These are phyloP conservation scores for Esox lucius DNA, from an alignment of 2,797 vertebrate genomes.

Conservation along the genomic window DNA sequence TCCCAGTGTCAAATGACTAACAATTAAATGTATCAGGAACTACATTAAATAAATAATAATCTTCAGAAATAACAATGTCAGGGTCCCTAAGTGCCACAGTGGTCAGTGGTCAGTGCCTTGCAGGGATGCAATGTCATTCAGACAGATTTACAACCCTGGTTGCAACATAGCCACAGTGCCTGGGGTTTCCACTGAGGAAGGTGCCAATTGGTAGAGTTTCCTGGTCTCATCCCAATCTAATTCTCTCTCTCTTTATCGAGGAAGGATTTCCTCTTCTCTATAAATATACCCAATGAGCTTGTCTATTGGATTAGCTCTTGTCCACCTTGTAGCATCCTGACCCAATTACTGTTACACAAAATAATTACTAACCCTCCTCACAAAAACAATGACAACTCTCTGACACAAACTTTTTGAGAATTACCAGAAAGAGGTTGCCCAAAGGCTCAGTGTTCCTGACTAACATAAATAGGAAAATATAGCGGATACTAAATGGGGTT, in stretches of 20 bases:
- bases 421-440: constrained; percentile 26
- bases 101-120: too few species aligned
- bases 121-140: too few species aligned
- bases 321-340: constrained; percentile 51
- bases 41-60: too few species aligned
- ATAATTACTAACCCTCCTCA: constrained; percentile 34
- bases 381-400: constrained; percentile 54
- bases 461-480: background rate
- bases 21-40: too few species aligned
- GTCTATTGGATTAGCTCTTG: constrained; percentile 72
- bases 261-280: constrained; percentile 53
- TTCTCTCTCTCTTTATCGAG: constrained; percentile 19
- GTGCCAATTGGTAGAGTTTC: too few species aligned
- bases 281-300: constrained; percentile 60
- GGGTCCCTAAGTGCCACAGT: too few species aligned
- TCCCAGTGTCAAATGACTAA: too few species aligned
- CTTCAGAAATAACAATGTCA: too few species aligned
- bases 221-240: constrained; percentile 1
- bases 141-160: too few species aligned
- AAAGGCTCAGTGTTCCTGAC: constrained; percentile 34
- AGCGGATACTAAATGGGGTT: too few species aligned
- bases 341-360: constrained; percentile 67
- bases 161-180: too few species aligned
- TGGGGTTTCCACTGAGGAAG: too few species aligned
- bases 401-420: constrained; percentile 37